Evolutionary conservation across 2,113 vertebrate genomes (phyloP).

Genomic region (Antechinus stuartii): DNA sequence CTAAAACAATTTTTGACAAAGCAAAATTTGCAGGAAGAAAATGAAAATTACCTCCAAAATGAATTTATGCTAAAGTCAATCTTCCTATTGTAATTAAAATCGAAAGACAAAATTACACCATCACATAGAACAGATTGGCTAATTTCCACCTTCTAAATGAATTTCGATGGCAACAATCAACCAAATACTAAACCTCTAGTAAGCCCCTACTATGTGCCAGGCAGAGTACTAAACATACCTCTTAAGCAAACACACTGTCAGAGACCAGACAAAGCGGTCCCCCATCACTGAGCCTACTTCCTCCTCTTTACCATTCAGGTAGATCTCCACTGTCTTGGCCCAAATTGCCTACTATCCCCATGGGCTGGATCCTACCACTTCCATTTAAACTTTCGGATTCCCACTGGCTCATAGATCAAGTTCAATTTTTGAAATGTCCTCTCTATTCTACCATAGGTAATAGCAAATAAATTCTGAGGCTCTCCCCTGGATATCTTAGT

Average conservation of each 20-base stretch:
- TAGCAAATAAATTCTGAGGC: not conserved
- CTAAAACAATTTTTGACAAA: not conserved
- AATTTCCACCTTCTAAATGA: slow-evolving; percentile 18
- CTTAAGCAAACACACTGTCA: not conserved
- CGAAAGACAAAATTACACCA: slow-evolving; percentile 7
- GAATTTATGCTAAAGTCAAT: not conserved
- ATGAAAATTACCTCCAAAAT: slow-evolving; percentile 7
- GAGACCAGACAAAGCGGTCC: not conserved
- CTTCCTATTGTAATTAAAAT: slow-evolving; percentile 30
- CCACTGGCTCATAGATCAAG: not conserved
- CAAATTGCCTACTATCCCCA: not conserved
- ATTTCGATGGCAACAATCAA: not conserved
- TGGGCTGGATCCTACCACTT: not conserved
- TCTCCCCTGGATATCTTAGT: not conserved
- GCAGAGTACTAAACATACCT: too few species aligned
- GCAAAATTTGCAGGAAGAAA: not conserved
- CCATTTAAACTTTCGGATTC: not conserved
- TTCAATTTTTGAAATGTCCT: not conserved
- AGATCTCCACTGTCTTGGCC: not conserved
- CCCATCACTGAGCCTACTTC: not conserved
- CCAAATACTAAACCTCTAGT: not conserved
- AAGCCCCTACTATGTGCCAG: not conserved
- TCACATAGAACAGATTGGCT: not conserved
- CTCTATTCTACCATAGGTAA: not conserved
- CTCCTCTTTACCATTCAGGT: not conserved